Evolutionary conservation across 1,140 invertebrate species (phyloP), one percentile per base, ranked within the genome.

Genomic region (Eueides isabella): DNA sequence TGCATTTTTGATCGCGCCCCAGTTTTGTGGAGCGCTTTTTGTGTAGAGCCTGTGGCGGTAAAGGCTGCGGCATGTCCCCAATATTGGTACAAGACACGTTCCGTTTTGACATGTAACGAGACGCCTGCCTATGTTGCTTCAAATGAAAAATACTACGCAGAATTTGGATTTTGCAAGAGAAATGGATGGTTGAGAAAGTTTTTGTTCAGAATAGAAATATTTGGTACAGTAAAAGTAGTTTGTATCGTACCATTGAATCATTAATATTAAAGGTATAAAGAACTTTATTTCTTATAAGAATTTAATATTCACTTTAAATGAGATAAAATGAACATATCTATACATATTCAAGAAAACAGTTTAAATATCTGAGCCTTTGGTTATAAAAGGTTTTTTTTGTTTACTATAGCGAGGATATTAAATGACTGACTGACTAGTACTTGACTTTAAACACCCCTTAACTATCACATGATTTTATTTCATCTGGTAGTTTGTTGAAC

Each of bases 1-100:
- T 75, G 66, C 74, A 79, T 79, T 79, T 79, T 79, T 79, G 77
- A 79, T 79, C 77, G 64, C 74, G 77, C 71, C 48, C 74, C 64
- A 71, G 71, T 73, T 76, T 71, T 71, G 63, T 68, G 29, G 55
- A 76, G 67, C 41, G 69, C 71, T 76, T 72, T 75, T 76, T 76
- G 67, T 75, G 64, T 71, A 70, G 67, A 41, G 65, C 64, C 72
- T 67, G 65, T 72, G 35, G 67, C 68, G 76, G 73, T 55, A 63
- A 70, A 74, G 38, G 38, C 38, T 64, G 72, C 67, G 73, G 64
- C 73, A 67, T 78, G 76, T 75, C 48, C 73, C 76, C 55, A 61
- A 78, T 78, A 78, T 75, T 75, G 74, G 66, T 79, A 74, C 75
- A 76, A 67, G 74, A 79, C 72, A 72, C 72, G 68, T 71, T 71